Evolutionary conservation across 2,888 invertebrate genomes (phyloP), one percentile per base, ranked within the genome.

Genomic region (Crioceris asparagi): DNA sequence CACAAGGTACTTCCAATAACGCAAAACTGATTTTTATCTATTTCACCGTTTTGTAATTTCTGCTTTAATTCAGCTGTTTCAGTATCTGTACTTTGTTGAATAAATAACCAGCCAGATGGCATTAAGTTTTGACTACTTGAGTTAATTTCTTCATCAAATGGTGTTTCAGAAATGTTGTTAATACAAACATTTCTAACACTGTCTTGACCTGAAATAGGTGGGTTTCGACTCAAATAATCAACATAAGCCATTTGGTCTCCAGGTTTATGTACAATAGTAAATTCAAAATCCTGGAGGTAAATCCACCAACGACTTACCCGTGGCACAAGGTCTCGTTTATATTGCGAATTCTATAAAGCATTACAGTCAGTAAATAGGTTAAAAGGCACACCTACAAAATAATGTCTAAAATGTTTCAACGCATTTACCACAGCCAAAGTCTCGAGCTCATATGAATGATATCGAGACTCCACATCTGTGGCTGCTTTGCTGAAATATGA

Each of bases 371-470:
- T 32, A 15, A 10, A 12, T 16, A 34, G 33, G 12, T 17, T 34
- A 26, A 38, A 38, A 16, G 17, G 5, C 5, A 15, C 26, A 7
- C 33, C 33, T 14, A 33, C 14, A 23, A 33, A 11, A 25, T 38
- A 37, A 26, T 32, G 25, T 8, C 31, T 17, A 17, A 33, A 33
- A 6, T 23, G 31, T 14, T 29, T 14, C n/a, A 38, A 7, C 10
- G 17, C 12, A 11, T 17, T 26, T 15, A 36, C 19, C 17, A 36
- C 36, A n/a, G 39, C 36, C 15, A 31, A 29, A 21, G 23, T n/a
- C 36, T 46, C 43, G n/a, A 43, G 32, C 17, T 46, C 45, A 25
- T 44, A 47, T 8, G 47, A 47, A 39, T 43, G 40, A 34, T 37
- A 44, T 6, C 33, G 35, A 33, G 46, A 19, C 29, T 45, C 41